Evolutionary conservation across 2,113 vertebrate genomes (phyloP), one percentile per base, ranked within the genome.

Genomic region (Esox niger): DNA sequence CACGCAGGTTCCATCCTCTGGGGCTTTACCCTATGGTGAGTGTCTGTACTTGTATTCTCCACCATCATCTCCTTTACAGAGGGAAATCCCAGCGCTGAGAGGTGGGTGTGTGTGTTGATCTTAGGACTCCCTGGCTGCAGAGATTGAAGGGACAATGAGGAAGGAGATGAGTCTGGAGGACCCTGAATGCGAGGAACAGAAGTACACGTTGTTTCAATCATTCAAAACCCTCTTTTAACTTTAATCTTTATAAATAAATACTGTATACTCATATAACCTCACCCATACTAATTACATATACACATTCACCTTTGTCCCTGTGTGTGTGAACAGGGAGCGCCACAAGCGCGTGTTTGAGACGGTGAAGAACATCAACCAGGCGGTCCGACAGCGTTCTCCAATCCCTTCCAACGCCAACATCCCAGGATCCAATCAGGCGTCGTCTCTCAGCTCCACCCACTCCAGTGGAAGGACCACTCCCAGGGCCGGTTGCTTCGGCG

Each of bases 131-230:
- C 78, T 99, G 88, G 97, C 97, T 3, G 97, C 96, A 4, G 97
- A 98, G 85, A 99, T 99, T 27, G 97, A 99, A 86, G 97, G 97
- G 23, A 94, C 94, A 0, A 99, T 98, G 97, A 93, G 97, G 72
- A 98, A 97, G 85, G 97, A 98, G 70, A 72, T 99, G 69, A 95
- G 94, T 81, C 69, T 96, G 78, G 96, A 98, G 47, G 93, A 94
- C 52, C 90, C 94, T 0, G 95, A 97, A 33, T 91, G 91, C 10
- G 92, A 93, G 6, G 95, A 98, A 43, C 88, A 89, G 58, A 92
- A 87, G 91, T 92, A 84, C 20, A 32, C 47, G 7, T 6, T 17
- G 21, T 38, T 31, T 27, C 29, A 8, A 46, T 79, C 8, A 9
- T 30, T 29, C 13, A 27, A 23, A 57, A 60, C 57, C 31, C 30